Conservation (phyloP, 2,113 vertebrate species). For the Fulica atra region DNA sequence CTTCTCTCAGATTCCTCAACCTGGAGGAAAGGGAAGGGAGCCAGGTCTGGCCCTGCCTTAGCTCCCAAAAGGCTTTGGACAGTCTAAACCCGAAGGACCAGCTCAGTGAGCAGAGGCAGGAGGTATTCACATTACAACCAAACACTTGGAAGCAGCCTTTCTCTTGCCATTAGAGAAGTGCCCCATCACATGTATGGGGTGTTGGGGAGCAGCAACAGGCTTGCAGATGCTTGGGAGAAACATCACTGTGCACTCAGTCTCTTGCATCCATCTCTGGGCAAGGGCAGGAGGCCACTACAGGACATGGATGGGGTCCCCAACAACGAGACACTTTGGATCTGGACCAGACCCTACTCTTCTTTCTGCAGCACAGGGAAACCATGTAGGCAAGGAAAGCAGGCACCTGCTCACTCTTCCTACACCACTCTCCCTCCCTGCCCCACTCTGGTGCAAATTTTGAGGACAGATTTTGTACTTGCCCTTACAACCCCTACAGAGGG, state of each 20-base stretch:
- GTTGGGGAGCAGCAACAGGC: neutral
- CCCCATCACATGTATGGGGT: fast-evolving
- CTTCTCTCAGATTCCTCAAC: neutral
- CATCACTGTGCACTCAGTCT: neutral
- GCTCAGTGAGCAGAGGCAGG: neutral
- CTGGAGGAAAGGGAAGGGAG: neutral
- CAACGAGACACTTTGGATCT: neutral
- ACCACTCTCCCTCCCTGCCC: neutral
- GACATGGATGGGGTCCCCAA: neutral
- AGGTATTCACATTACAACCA: neutral
- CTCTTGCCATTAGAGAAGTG: neutral
- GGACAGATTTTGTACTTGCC: neutral
- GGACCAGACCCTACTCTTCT: neutral
- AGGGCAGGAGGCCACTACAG: neutral
- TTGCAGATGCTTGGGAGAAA: neutral
- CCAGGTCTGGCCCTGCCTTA: neutral
- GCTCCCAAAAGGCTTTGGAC: neutral
- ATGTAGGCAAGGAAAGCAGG: neutral
- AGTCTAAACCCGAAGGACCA: neutral
- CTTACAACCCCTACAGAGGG: neutral
- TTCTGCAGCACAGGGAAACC: neutral
- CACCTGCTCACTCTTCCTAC: neutral
- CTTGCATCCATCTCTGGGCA: neutral
- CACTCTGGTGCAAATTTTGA: neutral
- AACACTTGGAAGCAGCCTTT: neutral